Evolutionary conservation across 2,113 vertebrate genomes (phyloP).

Genomic region (Limanda limanda): DNA sequence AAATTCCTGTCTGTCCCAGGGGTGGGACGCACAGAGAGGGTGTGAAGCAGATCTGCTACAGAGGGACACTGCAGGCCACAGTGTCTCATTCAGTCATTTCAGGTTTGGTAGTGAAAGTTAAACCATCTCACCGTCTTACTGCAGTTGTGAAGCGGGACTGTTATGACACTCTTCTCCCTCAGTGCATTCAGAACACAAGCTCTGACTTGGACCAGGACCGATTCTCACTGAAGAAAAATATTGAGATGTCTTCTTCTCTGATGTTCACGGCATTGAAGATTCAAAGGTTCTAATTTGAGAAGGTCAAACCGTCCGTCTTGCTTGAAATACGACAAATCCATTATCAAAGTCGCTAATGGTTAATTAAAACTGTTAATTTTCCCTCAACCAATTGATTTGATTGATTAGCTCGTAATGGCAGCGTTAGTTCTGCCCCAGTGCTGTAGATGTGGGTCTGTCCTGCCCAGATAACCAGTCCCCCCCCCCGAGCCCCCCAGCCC

Average conservation of each 20-base stretch:
- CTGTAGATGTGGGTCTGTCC: not conserved
- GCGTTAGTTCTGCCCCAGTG: no score
- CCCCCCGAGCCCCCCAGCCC: not conserved
- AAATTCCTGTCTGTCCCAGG: slow-evolving; percentile 69
- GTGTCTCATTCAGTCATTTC: not conserved
- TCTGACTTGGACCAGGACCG: no score
- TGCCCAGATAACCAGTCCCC: not conserved
- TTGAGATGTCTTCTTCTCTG: not conserved
- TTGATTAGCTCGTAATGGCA: no score
- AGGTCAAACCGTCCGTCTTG: not conserved
- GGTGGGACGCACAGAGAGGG: slow-evolving; percentile 29
- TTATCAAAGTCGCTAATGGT: not conserved
- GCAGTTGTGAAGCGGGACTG: not conserved
- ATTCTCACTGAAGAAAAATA: no score
- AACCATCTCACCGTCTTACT: not conserved
- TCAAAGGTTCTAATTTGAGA: not conserved
- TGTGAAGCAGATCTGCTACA: slow-evolving; percentile 37
- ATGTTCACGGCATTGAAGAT: not conserved
- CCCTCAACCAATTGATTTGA: no score
- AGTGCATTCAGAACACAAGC: no score
- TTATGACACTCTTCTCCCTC: no score
- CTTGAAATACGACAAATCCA: not conserved
- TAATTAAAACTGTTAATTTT: no score
- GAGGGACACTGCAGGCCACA: slow-evolving; percentile 4
- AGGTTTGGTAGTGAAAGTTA: not conserved